Conservation (phyloP, 2,113 vertebrate genomes). For the Beaufortia kweichowensis region DNA sequence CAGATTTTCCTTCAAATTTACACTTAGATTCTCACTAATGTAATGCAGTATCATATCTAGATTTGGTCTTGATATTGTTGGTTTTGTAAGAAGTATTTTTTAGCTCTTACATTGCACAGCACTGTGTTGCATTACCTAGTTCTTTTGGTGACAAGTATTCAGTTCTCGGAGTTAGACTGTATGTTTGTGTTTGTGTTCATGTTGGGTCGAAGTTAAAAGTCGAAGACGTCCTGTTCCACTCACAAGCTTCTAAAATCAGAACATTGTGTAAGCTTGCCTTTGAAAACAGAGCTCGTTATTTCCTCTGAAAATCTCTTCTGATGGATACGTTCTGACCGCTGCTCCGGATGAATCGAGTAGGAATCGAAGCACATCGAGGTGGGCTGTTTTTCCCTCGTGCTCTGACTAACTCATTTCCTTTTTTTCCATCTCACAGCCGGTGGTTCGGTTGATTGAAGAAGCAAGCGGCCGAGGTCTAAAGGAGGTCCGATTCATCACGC, state of each 20-base stretch:
- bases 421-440: constrained; percentile 74
- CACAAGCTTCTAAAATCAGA: constrained; percentile 44
- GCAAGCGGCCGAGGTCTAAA: constrained; percentile 88
- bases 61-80: too few species aligned
- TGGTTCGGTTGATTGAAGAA: constrained; percentile 92
- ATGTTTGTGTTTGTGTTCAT: not conserved
- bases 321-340: constrained; percentile 43
- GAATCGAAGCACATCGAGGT: constrained; percentile 29
- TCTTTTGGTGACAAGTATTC: not conserved
- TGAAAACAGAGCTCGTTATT: constrained; percentile 49
- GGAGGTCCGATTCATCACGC: constrained; percentile 94
- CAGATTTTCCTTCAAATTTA: too few species aligned
- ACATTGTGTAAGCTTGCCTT: constrained; percentile 47
- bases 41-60: not conserved
- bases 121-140: not conserved
- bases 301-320: constrained; percentile 43
- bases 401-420: not conserved
- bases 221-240: constrained; percentile 51
- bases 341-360: constrained; percentile 34
- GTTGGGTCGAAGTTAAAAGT: not conserved
- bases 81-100: not conserved
- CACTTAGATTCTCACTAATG: not conserved
- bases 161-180: not conserved
- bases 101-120: not conserved
- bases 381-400: not conserved